phyloP scores from a whole-genome alignment of 2,113 vertebrate species.

The Danio rerio region GRCz12tu NC_133181.1:37952001-37952500 shows the following conservation, averaged over 20 bases:
- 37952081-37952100: too few relatives aligned
- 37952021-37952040: too few relatives aligned
- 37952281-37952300: not conserved
- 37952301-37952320: not conserved
- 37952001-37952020: too few relatives aligned
- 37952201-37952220: not conserved
- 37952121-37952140: not conserved
- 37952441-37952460: slow-evolving; percentile 3
- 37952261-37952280: not conserved
- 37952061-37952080: too few relatives aligned
- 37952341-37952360: not conserved
- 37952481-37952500: not conserved
- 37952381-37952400: not conserved
- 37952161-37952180: not conserved
- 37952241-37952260: not conserved
- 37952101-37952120: too few relatives aligned
- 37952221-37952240: not conserved
- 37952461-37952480: slow-evolving; percentile 11
- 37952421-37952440: not conserved
- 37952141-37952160: not conserved
- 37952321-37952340: not conserved
- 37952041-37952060: not conserved
- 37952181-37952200: not conserved
- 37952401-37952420: not conserved
- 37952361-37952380: not conserved